Evolutionary conservation across 1,140 invertebrate genomes (phyloP), one percentile per base, ranked within the genome.

Genomic region (Magallana ariakensis): DNA sequence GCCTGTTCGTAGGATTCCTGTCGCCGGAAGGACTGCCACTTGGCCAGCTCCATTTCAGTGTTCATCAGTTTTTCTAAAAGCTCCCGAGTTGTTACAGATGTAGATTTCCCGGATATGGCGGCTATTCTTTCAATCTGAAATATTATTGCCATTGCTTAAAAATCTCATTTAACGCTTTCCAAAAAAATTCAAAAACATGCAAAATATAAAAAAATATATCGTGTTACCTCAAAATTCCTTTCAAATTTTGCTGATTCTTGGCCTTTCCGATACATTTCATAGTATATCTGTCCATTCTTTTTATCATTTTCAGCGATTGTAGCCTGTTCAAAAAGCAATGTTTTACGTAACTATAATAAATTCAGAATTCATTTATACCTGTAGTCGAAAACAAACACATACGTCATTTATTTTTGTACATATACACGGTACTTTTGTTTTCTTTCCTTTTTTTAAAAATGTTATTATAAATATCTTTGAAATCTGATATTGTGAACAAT

Each of bases 211-310:
- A 46, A 46, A 62, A 15, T 16, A 8, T 19, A 62, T 19, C 2
- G 2, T 15, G 8, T 82, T 82, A 93, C 92, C 91, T 93, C 93
- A 83, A 93, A 92, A 62, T 92, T 90, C 11, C 92, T 86, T 88
- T 93, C 93, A 89, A 93, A 92, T 19, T 90, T 89, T 2, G 92
- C 92, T 5, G 91, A 91, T 19, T 90, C 87, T 85, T 91, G 90
- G 10, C 93, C 93, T 90, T 93, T 93, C 54, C 87, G 88, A 86
- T 93, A 93, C 91, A 93, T 93, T 60, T 93, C 92, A 13, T 92
- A 82, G 86, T 93, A 93, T 9, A 93, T 87, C 26, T 87, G 58
- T 57, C 92, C 89, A 33, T 91, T 87, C 53, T 91, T 70, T 46
- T 87, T 87, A 54, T 93, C 91, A 54, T 87, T 85, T 11, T 88